Percentiles rank a stretch among this genome's conserved stretches.
Evolutionary conservation across 2,113 vertebrate species (phyloP).

Genomic region (Mormoops blainvillei): DNA sequence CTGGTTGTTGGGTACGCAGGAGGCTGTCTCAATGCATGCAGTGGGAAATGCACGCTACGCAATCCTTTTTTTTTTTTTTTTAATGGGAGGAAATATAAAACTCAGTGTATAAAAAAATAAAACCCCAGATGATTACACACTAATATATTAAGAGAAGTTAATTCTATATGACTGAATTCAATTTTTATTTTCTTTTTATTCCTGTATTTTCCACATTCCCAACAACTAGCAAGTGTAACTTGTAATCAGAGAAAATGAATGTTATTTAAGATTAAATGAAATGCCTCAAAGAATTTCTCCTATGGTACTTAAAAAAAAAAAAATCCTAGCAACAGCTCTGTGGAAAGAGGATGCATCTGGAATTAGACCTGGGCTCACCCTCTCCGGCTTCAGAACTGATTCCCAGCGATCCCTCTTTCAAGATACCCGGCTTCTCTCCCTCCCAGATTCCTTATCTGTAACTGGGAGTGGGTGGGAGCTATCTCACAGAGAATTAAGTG

Average conservation of each 20-base stretch:
- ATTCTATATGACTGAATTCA: neutral
- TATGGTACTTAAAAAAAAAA: neutral
- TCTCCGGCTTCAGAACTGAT: neutral
- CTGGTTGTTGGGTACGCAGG: neutral
- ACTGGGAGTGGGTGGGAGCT: too few species aligned
- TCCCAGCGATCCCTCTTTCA: neutral
- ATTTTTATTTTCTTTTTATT: constrained; percentile 21
- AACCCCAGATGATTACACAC: neutral
- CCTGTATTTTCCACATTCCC: neutral
- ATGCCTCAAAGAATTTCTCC: neutral
- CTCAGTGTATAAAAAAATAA: neutral
- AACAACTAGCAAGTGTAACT: neutral
- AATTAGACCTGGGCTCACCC: neutral
- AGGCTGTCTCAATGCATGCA: accelerated
- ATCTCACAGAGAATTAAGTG: neutral
- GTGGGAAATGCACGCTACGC: neutral
- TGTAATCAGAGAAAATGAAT: constrained; percentile 18
- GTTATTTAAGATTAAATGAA: constrained; percentile 3
- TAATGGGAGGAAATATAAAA: neutral
- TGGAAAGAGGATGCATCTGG: neutral
- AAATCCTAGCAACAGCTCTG: neutral
- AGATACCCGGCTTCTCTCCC: neutral
- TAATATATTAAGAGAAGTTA: neutral
- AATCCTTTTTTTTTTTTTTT: neutral
- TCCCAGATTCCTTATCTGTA: neutral